Percentiles rank a stretch among this genome's conserved stretches.
Evolutionary conservation across 2,797 vertebrate species (phyloP).

Genomic region (Adrianichthys oophorus): DNA sequence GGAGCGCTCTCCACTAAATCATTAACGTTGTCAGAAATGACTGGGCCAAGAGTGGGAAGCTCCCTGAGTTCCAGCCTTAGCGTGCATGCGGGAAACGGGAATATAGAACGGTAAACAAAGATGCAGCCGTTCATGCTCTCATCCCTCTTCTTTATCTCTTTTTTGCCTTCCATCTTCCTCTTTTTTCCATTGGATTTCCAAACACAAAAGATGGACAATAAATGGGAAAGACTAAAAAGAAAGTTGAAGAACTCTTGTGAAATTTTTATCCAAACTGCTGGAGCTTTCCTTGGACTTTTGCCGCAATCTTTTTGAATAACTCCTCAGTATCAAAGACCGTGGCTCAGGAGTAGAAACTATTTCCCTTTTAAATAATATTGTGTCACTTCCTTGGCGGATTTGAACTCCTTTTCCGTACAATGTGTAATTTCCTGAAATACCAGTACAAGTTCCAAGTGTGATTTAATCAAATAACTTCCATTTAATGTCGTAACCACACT

Average conservation of each 20-base stretch:
- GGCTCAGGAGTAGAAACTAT: slow-evolving; percentile 26
- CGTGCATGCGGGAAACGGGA: slow-evolving; percentile 57
- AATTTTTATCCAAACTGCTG: slow-evolving; percentile 53
- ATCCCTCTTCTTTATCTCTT: slow-evolving; percentile 38
- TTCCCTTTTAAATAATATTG: slow-evolving; percentile 22
- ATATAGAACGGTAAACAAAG: slow-evolving; percentile 78
- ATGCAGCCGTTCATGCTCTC: slow-evolving; percentile 45
- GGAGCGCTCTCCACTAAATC: slow-evolving; percentile 94
- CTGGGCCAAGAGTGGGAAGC: slow-evolving; percentile 83
- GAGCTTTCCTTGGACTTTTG: slow-evolving; percentile 13
- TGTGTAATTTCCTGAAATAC: slow-evolving; percentile 33
- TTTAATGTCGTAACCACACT: slow-evolving; percentile 57
- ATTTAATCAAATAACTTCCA: slow-evolving; percentile 53
- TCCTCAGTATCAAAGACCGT: background rate
- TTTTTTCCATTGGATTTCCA: slow-evolving; percentile 67
- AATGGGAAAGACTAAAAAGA: slow-evolving; percentile 71
- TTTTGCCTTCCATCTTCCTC: slow-evolving; percentile 9
- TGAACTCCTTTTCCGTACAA: no score
- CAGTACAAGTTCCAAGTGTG: slow-evolving; percentile 20
- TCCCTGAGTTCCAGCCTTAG: slow-evolving; percentile 71
- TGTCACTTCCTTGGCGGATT: background rate
- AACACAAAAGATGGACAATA: slow-evolving; percentile 64
- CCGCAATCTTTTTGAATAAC: background rate
- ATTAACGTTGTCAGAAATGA: slow-evolving; percentile 99
- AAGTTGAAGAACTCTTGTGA: slow-evolving; percentile 67